A percentile compares a stretch with the other conserved stretches of the same genome.
phyloP scores from a whole-genome alignment of 2,797 vertebrate genomes.

The Poeciliopsis gracilis region DNA sequence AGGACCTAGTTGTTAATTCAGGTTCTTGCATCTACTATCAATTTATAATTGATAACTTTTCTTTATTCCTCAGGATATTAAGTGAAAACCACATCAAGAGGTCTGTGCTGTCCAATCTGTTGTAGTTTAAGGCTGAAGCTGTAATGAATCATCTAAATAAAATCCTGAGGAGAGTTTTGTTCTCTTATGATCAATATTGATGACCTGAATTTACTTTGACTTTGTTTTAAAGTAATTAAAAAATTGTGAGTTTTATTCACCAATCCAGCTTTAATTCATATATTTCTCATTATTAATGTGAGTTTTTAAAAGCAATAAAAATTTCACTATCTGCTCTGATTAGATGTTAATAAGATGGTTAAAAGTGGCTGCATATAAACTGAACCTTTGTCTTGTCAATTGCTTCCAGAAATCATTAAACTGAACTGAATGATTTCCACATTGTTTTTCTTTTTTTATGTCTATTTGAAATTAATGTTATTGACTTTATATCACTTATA shows the following conservation, averaged over 20 bases:
- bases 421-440: background rate
- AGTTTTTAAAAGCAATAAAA: background rate
- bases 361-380: background rate
- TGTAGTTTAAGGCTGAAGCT: background rate
- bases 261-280: background rate
- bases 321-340: background rate
- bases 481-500: background rate
- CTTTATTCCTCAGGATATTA: background rate
- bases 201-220: background rate
- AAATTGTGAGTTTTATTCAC: background rate
- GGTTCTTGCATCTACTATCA: background rate
- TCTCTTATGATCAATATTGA: background rate
- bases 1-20: background rate
- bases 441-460: background rate
- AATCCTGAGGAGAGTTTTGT: background rate
- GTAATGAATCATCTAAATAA: background rate
- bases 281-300: background rate
- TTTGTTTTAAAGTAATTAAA: background rate
- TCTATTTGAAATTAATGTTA: background rate
- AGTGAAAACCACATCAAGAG: background rate
- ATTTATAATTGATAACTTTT: background rate
- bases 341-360: background rate
- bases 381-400: background rate
- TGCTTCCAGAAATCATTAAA: background rate
- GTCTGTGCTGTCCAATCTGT: background rate